Conservation (phyloP, 1,140 invertebrate species). For the Reticulitermes speratus region DNA sequence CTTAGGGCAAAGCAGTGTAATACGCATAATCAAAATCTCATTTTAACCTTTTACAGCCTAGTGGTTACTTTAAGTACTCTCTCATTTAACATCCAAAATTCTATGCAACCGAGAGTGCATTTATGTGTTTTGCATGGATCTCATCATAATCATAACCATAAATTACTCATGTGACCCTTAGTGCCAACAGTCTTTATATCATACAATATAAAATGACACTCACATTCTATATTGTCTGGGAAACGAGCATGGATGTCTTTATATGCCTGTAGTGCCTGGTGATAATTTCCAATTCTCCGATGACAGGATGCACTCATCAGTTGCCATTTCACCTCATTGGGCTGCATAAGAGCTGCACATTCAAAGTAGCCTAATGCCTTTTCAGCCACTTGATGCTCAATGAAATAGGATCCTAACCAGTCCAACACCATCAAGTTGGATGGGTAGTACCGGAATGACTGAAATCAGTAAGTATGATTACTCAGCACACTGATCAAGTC, state of each 20-base stretch:
- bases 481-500: not conserved
- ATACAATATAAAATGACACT: conserved; percentile 36
- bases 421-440: conserved; percentile 87
- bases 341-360: conserved; percentile 83
- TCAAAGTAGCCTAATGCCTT: conserved; percentile 89
- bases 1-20: no score
- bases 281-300: conserved; percentile 78
- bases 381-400: conserved; percentile 86
- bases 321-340: conserved; percentile 80
- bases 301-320: conserved; percentile 83
- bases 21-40: no score
- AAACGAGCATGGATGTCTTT: conserved; percentile 75
- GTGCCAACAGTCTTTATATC: no score
- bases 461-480: conserved; percentile 10
- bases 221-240: conserved; percentile 84
- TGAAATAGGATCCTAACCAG: conserved; percentile 89
- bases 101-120: no score
- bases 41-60: no score
- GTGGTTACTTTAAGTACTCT: no score
- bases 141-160: no score
- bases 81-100: no score
- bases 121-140: no score
- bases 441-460: conserved; percentile 87
- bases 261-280: conserved; percentile 77
- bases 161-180: no score